These are phyloP conservation scores for Acomys russatus DNA, from an alignment of 2,797 vertebrate species.

Conservation along the genomic window DNA sequence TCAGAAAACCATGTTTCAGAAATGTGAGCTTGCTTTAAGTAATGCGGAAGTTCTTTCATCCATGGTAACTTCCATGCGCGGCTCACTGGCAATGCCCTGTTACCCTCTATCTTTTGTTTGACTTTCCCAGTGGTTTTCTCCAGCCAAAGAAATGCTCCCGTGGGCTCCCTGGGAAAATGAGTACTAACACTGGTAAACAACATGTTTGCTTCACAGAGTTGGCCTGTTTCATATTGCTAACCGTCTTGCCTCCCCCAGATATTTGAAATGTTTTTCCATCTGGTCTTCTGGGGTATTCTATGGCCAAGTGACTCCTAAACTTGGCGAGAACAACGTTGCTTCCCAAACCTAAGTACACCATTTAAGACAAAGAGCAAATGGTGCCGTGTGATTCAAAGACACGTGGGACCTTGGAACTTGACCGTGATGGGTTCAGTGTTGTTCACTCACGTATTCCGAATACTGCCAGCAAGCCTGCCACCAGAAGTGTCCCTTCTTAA, in stretches of 20 bases:
- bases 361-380: slow-evolving; percentile 36
- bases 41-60: slow-evolving; percentile 10
- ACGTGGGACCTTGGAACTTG: background rate
- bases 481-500: background rate
- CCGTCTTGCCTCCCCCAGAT: background rate
- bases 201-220: background rate
- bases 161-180: slow-evolving; percentile 61
- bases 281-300: slow-evolving; percentile 12
- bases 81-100: background rate
- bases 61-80: slow-evolving; percentile 6
- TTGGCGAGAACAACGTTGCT: background rate
- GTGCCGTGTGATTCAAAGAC: background rate
- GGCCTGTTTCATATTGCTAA: slow-evolving; percentile 61
- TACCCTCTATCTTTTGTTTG: slow-evolving; percentile 53
- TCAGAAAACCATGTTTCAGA: slow-evolving; percentile 25
- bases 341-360: background rate
- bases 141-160: slow-evolving; percentile 64
- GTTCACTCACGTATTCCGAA: background rate
- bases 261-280: slow-evolving; percentile 33
- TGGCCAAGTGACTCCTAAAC: slow-evolving; percentile 51
- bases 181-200: slow-evolving; percentile 71
- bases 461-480: background rate
- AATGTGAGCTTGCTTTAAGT: slow-evolving; percentile 62
- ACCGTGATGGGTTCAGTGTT: background rate
- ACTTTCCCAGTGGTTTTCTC: slow-evolving; percentile 41